Percentiles rank a stretch among this genome's conserved stretches.
phyloP scores from a whole-genome alignment of 2,888 invertebrate species.

The Netelia inedita region DNA sequence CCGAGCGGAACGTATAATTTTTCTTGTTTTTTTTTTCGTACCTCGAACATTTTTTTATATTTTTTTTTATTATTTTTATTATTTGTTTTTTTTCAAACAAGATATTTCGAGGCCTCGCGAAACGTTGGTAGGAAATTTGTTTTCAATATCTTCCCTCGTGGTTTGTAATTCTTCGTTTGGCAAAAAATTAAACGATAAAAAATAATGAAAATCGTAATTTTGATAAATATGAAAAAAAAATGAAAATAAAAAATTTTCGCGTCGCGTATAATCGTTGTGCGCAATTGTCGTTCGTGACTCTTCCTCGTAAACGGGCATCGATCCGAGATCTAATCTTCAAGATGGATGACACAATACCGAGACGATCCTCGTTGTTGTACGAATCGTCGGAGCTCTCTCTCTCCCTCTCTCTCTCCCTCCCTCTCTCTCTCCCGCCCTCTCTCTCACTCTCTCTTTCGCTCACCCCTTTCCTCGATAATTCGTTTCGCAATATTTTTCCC shows the following conservation, averaged over 20 bases:
- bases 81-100: no score
- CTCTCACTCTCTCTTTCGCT: not conserved
- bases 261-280: not conserved
- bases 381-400: not conserved
- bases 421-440: not conserved
- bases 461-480: conserved; percentile 1
- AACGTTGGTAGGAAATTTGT: no score
- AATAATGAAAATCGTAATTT: not conserved
- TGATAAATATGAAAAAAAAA: not conserved
- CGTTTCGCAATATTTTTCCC: conserved; percentile 32
- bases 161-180: no score
- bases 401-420: not conserved
- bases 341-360: conserved; percentile 8
- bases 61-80: not conserved
- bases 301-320: conserved; percentile 35
- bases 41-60: not conserved
- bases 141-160: no score
- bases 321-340: conserved; percentile 40
- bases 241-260: not conserved
- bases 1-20: not conserved
- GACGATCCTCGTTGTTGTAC: not conserved
- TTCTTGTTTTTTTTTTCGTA: not conserved
- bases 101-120: no score
- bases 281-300: conserved; percentile 29
- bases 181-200: not conserved